These are phyloP conservation scores for Podarcis cretensis DNA, from an alignment of 2,113 vertebrate species.

Conservation along the genomic window DNA sequence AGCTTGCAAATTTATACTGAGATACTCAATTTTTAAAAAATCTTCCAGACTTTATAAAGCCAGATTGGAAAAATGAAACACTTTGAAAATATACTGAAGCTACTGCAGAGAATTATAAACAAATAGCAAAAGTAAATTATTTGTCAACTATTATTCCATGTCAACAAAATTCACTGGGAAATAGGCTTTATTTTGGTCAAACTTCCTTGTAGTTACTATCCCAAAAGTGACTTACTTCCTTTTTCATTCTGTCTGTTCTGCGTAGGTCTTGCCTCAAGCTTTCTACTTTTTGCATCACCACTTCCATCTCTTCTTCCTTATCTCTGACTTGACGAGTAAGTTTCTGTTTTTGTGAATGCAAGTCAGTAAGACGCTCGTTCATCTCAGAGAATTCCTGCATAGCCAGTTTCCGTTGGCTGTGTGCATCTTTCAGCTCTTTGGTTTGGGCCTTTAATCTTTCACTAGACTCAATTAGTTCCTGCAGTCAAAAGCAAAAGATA, in stretches of 20 bases:
- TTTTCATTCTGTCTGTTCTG: slow-evolving; percentile 93
- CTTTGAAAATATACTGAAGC: slow-evolving; percentile 45
- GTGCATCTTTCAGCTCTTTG: slow-evolving; percentile 98
- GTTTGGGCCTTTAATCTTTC: slow-evolving; percentile 94
- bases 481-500: slow-evolving; percentile 77
- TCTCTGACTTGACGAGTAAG: slow-evolving; percentile 93
- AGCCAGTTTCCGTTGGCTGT: slow-evolving; percentile 94
- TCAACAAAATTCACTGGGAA: slow-evolving; percentile 20
- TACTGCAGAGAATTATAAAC: slow-evolving; percentile 3
- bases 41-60: slow-evolving; percentile 4
- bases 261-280: slow-evolving; percentile 93
- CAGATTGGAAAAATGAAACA: slow-evolving; percentile 43
- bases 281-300: slow-evolving; percentile 91
- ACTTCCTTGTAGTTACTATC: slow-evolving; percentile 43
- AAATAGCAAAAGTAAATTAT: not conserved
- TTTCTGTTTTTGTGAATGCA: slow-evolving; percentile 95
- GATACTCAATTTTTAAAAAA: slow-evolving; percentile 14
- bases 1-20: not conserved
- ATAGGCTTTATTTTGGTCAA: slow-evolving; percentile 28
- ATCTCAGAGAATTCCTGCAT: slow-evolving; percentile 98
- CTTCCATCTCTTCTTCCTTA: slow-evolving; percentile 98
- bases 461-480: slow-evolving; percentile 88
- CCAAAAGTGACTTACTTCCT: slow-evolving; percentile 88
- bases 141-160: not conserved
- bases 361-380: slow-evolving; percentile 92